phyloP scores from a whole-genome alignment of 2,113 vertebrate genomes.

The Hemibagrus wyckioides region DNA sequence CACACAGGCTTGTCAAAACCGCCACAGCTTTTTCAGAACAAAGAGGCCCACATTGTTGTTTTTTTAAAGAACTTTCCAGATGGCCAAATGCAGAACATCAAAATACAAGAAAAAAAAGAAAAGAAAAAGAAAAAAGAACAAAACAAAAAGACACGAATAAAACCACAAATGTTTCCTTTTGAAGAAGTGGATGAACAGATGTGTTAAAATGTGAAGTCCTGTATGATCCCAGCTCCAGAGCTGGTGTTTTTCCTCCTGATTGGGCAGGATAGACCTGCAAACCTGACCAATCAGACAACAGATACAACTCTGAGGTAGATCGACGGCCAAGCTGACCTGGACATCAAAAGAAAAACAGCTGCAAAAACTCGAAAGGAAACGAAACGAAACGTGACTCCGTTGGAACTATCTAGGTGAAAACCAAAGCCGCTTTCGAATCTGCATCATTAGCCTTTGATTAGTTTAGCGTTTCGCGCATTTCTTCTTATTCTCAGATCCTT shows the following conservation, averaged over 20 bases:
- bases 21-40: constrained; percentile 18
- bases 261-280: constrained; percentile 82
- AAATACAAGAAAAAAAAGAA: constrained; percentile 53
- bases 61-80: constrained; percentile 32
- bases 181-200: constrained; percentile 49
- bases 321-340: constrained; percentile 92
- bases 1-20: constrained; percentile 33
- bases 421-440: constrained; percentile 72
- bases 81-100: constrained; percentile 52
- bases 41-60: constrained; percentile 17
- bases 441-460: constrained; percentile 36
- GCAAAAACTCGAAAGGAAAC: constrained; percentile 13
- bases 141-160: constrained; percentile 50
- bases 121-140: constrained; percentile 48
- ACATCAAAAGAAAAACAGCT: constrained; percentile 86
- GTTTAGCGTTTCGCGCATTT: constrained; percentile 33
- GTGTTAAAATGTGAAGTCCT: constrained; percentile 74
- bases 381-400: constrained; percentile 63
- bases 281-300: constrained; percentile 88
- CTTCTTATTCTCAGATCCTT: constrained; percentile 67
- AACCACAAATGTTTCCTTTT: constrained; percentile 51
- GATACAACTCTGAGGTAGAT: constrained; percentile 99
- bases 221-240: constrained; percentile 92
- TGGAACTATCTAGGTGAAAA: constrained; percentile 77
- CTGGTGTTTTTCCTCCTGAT: constrained; percentile 83